Base-by-base conservation (phyloP, 1,140 invertebrate genomes). In the Drosophila neocordata region DNA sequence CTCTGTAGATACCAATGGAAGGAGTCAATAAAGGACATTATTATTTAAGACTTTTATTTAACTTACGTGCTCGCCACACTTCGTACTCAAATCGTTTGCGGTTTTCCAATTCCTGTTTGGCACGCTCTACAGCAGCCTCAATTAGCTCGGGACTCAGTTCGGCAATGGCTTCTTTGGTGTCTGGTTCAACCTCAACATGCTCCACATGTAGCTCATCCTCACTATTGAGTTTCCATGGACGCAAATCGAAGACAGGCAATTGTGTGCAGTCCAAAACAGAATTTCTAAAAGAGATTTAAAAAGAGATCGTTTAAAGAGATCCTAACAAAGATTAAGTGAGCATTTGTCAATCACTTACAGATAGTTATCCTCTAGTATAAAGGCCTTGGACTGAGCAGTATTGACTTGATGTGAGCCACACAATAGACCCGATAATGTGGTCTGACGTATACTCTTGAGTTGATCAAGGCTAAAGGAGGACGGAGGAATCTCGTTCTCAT, bases 401-500 rank as follows among this genome's bases (percentile, higher is more conserved):
- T 94, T 91, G 0, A 94, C 87, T 66, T 91, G 90, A 51, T 91
- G 75, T 89, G 35, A 92, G 81, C 79, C 77, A 22, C 90, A 91
- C 11, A 91, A 69, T 52, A 91, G 57, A 1, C 61, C 89, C 58
- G 35, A 97, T 72, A 69, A 93, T 92, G 72, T 95, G 93, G 89
- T 90, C 38, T 89, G 84, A 1, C 90, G 77, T 24, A 91, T 91
- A 69, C 85, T 89, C 53, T 94, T 93, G 1, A 99, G 92, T 92
- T 99, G 98, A 55, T 95, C 95, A 62, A 94, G 81, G 6, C 93
- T 95, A 69, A 98, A 94, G 6, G 97, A 95, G 1, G 97, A 97
- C 0, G 97, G 97, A 0, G 97, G 97, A 27, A 98, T 94, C 88
- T 98, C 97, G 87, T 98, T 98, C 92, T 99, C 97, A 79, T 98